These are phyloP conservation scores for Scaptomyza montana DNA, from an alignment of 1,140 invertebrate genomes.

Conservation along the genomic window DNA sequence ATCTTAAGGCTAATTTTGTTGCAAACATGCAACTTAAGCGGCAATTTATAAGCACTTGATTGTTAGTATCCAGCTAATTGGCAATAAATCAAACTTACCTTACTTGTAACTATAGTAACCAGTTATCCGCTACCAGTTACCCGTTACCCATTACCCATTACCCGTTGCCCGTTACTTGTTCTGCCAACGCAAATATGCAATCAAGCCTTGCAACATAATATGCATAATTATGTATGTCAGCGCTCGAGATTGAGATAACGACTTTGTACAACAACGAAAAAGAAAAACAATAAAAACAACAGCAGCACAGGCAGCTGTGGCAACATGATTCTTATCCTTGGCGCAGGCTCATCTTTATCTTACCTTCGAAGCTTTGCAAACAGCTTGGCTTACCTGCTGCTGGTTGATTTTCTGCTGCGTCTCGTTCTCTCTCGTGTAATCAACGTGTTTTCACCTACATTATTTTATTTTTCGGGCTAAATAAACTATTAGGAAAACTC, in stretches of 20 bases:
- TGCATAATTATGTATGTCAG: slow-evolving; percentile 58
- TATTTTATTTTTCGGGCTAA: slow-evolving; percentile 71
- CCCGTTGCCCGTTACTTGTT: too few relatives aligned
- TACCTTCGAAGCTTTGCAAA: slow-evolving; percentile 19
- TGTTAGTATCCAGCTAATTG: slow-evolving; percentile 67
- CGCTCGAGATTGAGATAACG: slow-evolving; percentile 15
- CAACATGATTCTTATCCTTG: slow-evolving; percentile 28
- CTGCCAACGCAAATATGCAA: slow-evolving; percentile 45
- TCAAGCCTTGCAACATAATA: slow-evolving; percentile 62
- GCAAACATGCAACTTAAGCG: slow-evolving; percentile 40
- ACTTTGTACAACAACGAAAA: slow-evolving; percentile 6
- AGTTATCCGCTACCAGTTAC: too few relatives aligned
- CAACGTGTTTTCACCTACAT: slow-evolving; percentile 59
- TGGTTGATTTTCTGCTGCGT: slow-evolving; percentile 16
- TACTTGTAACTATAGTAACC: slow-evolving; percentile 13
- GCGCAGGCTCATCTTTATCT: slow-evolving; percentile 7
- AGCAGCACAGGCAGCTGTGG: background rate
- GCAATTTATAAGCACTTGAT: slow-evolving; percentile 55
- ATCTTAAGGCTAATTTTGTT: slow-evolving; percentile 3
- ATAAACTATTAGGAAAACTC: slow-evolving; percentile 80
- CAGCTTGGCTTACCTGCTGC: slow-evolving; percentile 16
- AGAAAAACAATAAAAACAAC: background rate
- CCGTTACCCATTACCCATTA: too few relatives aligned
- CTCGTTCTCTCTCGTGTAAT: slow-evolving; percentile 47
- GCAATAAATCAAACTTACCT: slow-evolving; percentile 62